These are phyloP conservation scores for Solea senegalensis DNA, from an alignment of 2,113 vertebrate genomes.

Conservation along the genomic window DNA sequence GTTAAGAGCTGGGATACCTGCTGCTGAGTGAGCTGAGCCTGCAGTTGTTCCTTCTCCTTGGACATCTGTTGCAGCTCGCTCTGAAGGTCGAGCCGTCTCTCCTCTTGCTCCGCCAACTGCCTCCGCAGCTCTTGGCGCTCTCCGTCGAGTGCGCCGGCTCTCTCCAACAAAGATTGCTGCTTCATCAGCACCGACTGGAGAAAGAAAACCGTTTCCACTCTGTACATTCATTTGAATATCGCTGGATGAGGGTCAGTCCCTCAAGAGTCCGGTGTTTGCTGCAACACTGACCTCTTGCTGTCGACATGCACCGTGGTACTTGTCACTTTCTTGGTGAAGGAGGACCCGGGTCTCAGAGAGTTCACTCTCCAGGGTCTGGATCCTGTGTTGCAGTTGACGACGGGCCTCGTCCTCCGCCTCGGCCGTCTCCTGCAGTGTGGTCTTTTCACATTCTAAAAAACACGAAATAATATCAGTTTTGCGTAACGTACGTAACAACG, in stretches of 20 bases:
- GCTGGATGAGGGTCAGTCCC: too few relatives aligned
- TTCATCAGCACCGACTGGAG: conserved; percentile 88
- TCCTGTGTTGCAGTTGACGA: conserved; percentile 79
- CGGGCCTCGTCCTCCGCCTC: conserved; percentile 63
- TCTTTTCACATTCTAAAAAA: conserved; percentile 69
- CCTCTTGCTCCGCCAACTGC: conserved; percentile 80
- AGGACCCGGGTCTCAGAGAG: conserved; percentile 75
- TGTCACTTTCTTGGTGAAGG: conserved; percentile 89
- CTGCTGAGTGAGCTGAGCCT: conserved; percentile 78
- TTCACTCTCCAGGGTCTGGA: conserved; percentile 76
- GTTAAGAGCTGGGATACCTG: conserved; percentile 75
- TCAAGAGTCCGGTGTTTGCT: background rate
- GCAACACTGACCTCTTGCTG: conserved; percentile 86
- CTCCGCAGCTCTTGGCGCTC: conserved; percentile 85
- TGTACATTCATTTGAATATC: conserved; percentile 2
- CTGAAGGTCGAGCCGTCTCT: conserved; percentile 72
- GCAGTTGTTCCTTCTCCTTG: conserved; percentile 72
- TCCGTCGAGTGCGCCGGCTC: conserved; percentile 84
- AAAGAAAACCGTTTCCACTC: background rate
- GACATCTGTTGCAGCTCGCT: conserved; percentile 72
- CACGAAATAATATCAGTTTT: background rate
- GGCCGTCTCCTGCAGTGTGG: conserved; percentile 77
- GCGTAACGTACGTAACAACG: background rate
- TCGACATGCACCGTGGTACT: conserved; percentile 82
- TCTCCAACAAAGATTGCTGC: conserved; percentile 85